Evolutionary conservation across 2,113 vertebrate species (phyloP), one percentile per base, ranked within the genome.

Genomic region (Zingel zingel): DNA sequence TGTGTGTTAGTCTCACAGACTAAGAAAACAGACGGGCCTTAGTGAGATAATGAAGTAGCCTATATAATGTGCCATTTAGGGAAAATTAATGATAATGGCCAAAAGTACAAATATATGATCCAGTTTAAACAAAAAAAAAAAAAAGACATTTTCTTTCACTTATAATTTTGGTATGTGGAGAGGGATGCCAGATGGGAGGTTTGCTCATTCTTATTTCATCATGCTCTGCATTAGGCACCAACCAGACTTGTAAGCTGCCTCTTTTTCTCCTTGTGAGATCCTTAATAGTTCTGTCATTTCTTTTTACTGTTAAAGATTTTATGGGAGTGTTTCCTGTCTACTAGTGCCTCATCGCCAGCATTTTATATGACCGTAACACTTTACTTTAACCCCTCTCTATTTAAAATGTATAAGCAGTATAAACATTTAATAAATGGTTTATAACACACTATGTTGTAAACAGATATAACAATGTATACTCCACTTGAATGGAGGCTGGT

Each of bases 191-290:
- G 39, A 13, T 15, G 30, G 10, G 30, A 67, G 74, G 27, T 81
- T 79, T 30, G 50, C 61, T 81, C 48, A 54, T 85, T 85, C 0
- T 69, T 74, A 54, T 84, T 86, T 85, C 48, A 74, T 74, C 39
- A 66, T n/a, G 13, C 13, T 8, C 56, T 11, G 45, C 66, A 59
- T 82, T 78, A 65, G 33, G 27, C 73, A 65, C 8, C 50, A 57
- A 2, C 21, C 64, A 8, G 7, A 43, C 30, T 53, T n/a, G 5
- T n/a, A 75, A 67, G 54, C 57, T 43, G 30, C 8, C 9, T n/a
- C 63, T n/a, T 76, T 63, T 43, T 43, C 39, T 43, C 10, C 18
- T 59, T 78, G 4, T 71, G 19, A 68, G 36, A 47, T 54, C 33
- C 19, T 51, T 80, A 27, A 27, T 39, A 65, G 16, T 48, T 58